A percentile compares a stretch with the other conserved stretches of the same genome.
These are phyloP conservation scores for Chelmon rostratus DNA, from an alignment of 2,797 vertebrate species.

Conservation along the genomic window DNA sequence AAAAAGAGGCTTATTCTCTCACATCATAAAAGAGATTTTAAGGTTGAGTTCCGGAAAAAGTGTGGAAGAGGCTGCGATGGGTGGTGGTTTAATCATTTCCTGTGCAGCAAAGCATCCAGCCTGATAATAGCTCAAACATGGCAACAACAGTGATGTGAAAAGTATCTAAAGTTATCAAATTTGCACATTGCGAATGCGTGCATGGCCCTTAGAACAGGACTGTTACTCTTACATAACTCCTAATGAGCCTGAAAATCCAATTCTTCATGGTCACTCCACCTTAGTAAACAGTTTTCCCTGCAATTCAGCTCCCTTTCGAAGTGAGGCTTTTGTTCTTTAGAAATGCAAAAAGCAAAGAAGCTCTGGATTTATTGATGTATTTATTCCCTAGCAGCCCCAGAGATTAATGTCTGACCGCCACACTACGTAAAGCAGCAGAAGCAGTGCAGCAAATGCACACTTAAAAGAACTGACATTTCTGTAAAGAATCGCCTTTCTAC, in stretches of 20 bases:
- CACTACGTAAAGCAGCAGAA: slow-evolving; percentile 15
- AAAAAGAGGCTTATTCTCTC: background rate
- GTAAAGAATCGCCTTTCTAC: background rate
- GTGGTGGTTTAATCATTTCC: background rate
- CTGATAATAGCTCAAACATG: background rate
- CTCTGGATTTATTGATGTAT: background rate
- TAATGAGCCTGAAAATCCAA: background rate
- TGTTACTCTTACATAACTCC: background rate
- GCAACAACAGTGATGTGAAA: background rate
- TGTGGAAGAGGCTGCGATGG: background rate
- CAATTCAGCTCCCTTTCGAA: background rate
- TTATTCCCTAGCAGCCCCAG: background rate
- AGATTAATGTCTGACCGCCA: background rate
- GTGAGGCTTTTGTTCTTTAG: background rate
- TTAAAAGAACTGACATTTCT: background rate
- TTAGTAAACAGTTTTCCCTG: background rate
- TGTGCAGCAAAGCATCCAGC: background rate
- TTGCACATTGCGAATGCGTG: background rate
- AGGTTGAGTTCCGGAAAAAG: slow-evolving; percentile 3
- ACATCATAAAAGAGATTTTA: background rate
- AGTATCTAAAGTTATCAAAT: background rate
- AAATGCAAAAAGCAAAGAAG: slow-evolving; percentile 7
- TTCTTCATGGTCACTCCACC: background rate
- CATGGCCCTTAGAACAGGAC: background rate
- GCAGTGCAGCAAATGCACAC: background rate